Evolutionary conservation across 2,797 vertebrate species (phyloP), one percentile per base, ranked within the genome.

Genomic region (Dallia pectoralis): DNA sequence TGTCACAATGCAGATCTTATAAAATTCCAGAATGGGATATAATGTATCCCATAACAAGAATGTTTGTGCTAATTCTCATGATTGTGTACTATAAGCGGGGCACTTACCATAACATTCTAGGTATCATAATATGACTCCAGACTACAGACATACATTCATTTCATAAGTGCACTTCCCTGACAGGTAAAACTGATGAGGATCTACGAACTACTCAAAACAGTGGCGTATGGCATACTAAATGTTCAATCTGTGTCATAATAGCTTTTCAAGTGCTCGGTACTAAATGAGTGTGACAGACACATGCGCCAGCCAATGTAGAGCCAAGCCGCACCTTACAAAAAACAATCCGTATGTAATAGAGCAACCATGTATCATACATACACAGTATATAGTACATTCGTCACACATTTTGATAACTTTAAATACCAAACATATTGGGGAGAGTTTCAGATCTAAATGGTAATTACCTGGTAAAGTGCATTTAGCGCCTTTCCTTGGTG

Each of bases 171-270:
- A 85, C 82, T 88, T 84, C 82, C 81, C 64, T 82, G 88, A 87
- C 87, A 78, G 74, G 72, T 70, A 80, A 76, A 78, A 87, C 84
- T 86, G 71, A 87, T 75, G 78, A 85, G 84, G 87, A 88, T 82
- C 85, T 85, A 87, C 86, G 87, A 82, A 51, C 81, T 84, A 85
- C 88, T 89, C 86, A 89, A 79, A 90, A 85, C 81, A 53, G 85
- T 63, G 67, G 77, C 61, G 78, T 83, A 82, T 30, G 29, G 29
- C 15, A 64, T 6, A 7, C 14, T 7, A 64, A 33, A 30, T 4
- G 27, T 19, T 18, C 5, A 65, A 32, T 16, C 7, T 69, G 32
- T 62, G 69, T 18, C 84, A 56, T 74, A 66, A 79, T 80, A 81
- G 73, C 71, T 68, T 78, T 87, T 76, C 84, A 62, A 78, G 77